phyloP scores from a whole-genome alignment of 92 coral and sea anemone genomes.

The Galaxea fascicularis region DNA sequence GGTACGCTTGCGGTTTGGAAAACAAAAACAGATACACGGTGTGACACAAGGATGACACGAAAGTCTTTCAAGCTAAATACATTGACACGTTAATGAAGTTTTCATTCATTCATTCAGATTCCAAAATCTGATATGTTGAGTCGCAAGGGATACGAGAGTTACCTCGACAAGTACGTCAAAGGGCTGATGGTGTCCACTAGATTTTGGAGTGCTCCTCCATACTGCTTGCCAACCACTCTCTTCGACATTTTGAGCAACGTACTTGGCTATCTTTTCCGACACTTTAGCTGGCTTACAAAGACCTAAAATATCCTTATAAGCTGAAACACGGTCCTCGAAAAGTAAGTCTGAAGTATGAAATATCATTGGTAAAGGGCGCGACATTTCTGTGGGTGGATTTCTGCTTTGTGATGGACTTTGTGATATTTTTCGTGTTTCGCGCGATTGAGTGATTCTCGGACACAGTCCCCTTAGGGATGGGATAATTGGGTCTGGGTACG shows the following conservation, averaged over 20 bases:
- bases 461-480: not conserved
- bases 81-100: too few species aligned
- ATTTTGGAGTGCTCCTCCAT: conserved; percentile 80
- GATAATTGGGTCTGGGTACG: too few species aligned
- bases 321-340: conserved; percentile 81
- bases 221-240: conserved; percentile 87
- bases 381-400: conserved; percentile 30
- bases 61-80: too few species aligned
- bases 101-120: too few species aligned
- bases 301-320: conserved; percentile 78
- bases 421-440: conserved; percentile 10
- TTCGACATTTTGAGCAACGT: conserved; percentile 77
- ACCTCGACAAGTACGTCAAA: conserved; percentile 94
- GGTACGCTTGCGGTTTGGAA: too few species aligned
- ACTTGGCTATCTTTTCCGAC: conserved; percentile 70
- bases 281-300: conserved; percentile 78
- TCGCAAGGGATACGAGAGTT: not conserved
- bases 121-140: too few species aligned
- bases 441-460: not conserved
- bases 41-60: too few species aligned
- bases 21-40: too few species aligned
- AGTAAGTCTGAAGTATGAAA: conserved; percentile 82
- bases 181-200: conserved; percentile 53
- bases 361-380: conserved; percentile 79
- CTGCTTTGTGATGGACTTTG: too few species aligned